phyloP scores from a whole-genome alignment of 2,113 vertebrate genomes.

The Geococcyx californianus region DNA sequence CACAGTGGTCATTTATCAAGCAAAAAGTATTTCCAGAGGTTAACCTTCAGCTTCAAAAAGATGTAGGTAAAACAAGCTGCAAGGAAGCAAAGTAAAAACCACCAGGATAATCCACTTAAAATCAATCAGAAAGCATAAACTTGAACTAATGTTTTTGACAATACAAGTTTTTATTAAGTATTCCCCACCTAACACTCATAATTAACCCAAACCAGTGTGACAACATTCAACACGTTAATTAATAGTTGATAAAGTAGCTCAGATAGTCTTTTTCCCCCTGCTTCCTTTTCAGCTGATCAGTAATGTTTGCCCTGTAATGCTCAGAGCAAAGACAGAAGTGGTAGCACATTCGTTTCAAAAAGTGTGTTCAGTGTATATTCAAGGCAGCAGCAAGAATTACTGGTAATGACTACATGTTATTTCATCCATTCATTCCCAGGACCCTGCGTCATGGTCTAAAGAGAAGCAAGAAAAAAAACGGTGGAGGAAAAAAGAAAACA shows the following conservation, averaged over 20 bases:
- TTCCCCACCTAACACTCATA: not conserved
- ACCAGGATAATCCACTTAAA: not conserved
- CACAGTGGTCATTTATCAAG: not conserved
- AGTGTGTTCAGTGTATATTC: not conserved
- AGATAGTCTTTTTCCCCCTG: not conserved
- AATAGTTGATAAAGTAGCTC: not conserved
- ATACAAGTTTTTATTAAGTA: not conserved
- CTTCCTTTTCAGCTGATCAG: not conserved
- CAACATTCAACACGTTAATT: not conserved
- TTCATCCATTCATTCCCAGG: not conserved
- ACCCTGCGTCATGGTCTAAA: not conserved
- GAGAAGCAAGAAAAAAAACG: not conserved
- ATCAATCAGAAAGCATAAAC: not conserved
- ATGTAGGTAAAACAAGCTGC: not conserved
- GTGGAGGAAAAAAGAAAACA: not conserved
- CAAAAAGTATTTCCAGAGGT: not conserved
- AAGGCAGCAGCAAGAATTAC: not conserved
- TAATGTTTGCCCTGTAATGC: not conserved
- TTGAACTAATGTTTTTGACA: not conserved
- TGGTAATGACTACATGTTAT: not conserved
- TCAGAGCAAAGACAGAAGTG: not conserved
- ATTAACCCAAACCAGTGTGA: not conserved
- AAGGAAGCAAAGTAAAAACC: not conserved
- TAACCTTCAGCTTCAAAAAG: not conserved
- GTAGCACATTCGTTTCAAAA: not conserved